Evolutionary conservation across 2,888 invertebrate genomes (phyloP).

Genomic region (Lithodes maja): DNA sequence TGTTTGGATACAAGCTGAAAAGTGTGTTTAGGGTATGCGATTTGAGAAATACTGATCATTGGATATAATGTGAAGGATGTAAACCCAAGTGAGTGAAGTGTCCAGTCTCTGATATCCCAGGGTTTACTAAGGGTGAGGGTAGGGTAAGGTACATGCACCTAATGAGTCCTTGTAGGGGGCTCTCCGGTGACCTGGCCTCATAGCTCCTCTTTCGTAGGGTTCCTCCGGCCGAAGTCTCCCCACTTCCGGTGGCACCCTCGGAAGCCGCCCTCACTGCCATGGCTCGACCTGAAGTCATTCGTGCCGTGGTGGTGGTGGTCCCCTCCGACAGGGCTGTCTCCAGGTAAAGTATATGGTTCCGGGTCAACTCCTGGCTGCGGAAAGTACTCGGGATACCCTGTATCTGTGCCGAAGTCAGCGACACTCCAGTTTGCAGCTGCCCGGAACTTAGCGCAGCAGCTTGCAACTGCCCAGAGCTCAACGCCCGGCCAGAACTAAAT

Average conservation of each 20-base stretch:
- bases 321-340: neutral
- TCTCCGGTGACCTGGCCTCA: conserved; percentile 65
- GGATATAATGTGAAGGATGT: no score
- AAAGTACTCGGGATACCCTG: neutral
- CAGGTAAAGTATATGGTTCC: neutral
- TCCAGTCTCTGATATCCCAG: no score
- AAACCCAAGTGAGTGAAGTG: neutral
- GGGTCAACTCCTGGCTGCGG: conserved; percentile 5
- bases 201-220: conserved; percentile 60
- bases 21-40: no score
- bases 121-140: neutral
- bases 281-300: neutral
- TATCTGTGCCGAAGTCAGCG: neutral
- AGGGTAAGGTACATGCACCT: conserved; percentile 66
- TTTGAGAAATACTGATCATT: no score
- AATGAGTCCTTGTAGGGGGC: conserved; percentile 66
- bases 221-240: neutral
- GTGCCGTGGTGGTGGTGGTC: neutral
- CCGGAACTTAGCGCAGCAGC: neutral
- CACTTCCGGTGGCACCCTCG: neutral
- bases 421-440: neutral
- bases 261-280: neutral
- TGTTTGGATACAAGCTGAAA: no score
- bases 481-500: neutral
- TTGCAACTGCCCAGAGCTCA: neutral